A percentile compares a stretch with the other conserved stretches of the same genome.
Conservation (phyloP, 2,113 vertebrate genomes). For the Chaetodon trifascialis region DNA sequence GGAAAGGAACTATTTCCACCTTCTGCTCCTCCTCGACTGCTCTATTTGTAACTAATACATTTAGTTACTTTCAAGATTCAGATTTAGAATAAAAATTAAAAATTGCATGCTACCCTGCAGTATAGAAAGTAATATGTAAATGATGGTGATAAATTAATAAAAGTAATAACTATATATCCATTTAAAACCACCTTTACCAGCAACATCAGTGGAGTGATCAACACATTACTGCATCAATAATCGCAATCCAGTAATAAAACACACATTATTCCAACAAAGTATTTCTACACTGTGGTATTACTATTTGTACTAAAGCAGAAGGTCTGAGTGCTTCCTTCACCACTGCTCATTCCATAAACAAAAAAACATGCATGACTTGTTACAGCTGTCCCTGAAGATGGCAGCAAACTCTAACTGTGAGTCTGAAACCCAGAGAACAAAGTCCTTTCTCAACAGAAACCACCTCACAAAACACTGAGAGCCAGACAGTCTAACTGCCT, state of each 20-base stretch:
- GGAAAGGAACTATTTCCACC: too few species aligned
- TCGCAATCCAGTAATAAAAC: neutral
- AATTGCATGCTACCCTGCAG: too few species aligned
- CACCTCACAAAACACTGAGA: neutral
- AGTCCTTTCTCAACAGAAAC: neutral
- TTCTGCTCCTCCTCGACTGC: too few species aligned
- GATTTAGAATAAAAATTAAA: too few species aligned
- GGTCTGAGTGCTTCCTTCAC: neutral
- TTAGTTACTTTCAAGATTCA: too few species aligned
- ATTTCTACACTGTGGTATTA: neutral
- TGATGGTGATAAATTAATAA: too few species aligned
- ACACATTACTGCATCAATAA: neutral
- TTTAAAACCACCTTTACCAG: neutral
- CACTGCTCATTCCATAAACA: neutral
- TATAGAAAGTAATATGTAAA: too few species aligned
- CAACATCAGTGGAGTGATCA: neutral
- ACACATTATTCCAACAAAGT: neutral
- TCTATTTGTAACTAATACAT: too few species aligned
- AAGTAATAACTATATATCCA: neutral
- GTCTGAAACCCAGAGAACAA: neutral
- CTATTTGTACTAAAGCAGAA: neutral
- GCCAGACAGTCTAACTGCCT: constrained; percentile 26
- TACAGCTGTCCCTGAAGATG: constrained; percentile 55
- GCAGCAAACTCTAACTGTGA: constrained; percentile 56
- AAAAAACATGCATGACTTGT: neutral